These are phyloP conservation scores for Bembecia ichneumoniformis DNA, from an alignment of 2,888 invertebrate species.

Conservation along the genomic window DNA sequence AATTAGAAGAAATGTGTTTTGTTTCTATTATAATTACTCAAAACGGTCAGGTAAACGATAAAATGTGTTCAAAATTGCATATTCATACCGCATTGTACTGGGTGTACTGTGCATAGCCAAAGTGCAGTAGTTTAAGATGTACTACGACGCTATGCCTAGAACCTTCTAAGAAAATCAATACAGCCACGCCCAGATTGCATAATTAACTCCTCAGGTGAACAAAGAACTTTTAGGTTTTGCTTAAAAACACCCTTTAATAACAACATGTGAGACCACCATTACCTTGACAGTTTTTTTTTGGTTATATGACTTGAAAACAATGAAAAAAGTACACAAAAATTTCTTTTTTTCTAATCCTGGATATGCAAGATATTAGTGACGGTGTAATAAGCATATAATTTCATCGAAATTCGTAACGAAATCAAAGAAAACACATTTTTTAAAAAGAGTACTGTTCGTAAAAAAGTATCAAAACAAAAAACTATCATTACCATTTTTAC, in stretches of 20 bases:
- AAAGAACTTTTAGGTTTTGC: slow-evolving; percentile 28
- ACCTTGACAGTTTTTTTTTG: slow-evolving; percentile 63
- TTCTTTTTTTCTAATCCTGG: slow-evolving; percentile 23
- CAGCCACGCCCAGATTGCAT: slow-evolving; percentile 71
- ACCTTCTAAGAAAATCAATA: slow-evolving; percentile 72
- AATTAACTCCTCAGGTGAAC: slow-evolving; percentile 45
- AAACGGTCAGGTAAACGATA: background rate
- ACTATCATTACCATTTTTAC: slow-evolving; percentile 72
- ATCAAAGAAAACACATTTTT: slow-evolving; percentile 39
- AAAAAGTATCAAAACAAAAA: slow-evolving; percentile 75
- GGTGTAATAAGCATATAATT: slow-evolving; percentile 11
- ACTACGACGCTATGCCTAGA: slow-evolving; percentile 64
- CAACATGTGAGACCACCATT: slow-evolving; percentile 60
- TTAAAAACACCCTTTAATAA: slow-evolving; percentile 43
- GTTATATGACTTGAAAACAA: slow-evolving; percentile 67
- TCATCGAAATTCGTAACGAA: slow-evolving; percentile 18
- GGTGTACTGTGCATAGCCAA: slow-evolving; percentile 39
- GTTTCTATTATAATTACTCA: background rate
- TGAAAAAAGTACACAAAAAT: slow-evolving; percentile 54
- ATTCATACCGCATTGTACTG: slow-evolving; percentile 39
- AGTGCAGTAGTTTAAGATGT: slow-evolving; percentile 60
- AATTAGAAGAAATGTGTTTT: no score
- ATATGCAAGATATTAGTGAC: slow-evolving; percentile 8
- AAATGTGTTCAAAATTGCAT: slow-evolving; percentile 17
- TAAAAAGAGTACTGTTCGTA: slow-evolving; percentile 55